Evolutionary conservation across 2,888 invertebrate genomes (phyloP).

Genomic region (Macrophya alboannulata): DNA sequence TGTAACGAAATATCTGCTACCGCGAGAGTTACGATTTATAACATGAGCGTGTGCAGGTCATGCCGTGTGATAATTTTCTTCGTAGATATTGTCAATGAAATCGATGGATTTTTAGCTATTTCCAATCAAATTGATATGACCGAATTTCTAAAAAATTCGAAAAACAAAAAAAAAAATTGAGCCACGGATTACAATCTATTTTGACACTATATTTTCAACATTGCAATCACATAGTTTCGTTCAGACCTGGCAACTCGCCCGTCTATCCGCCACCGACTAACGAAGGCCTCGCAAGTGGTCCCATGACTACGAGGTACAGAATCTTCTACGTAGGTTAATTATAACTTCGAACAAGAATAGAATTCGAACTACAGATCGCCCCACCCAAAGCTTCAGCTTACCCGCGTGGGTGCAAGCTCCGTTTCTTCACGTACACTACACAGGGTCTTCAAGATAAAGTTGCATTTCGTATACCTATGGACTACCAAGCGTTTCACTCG

Average conservation of each 20-base stretch:
- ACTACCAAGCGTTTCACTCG: background rate
- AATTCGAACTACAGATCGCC: constrained; percentile 39
- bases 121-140: background rate
- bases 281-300: constrained; percentile 41
- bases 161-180: background rate
- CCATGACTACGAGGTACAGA: constrained; percentile 23
- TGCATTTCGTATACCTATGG: background rate
- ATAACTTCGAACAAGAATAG: constrained; percentile 45
- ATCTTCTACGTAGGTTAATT: constrained; percentile 44
- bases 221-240: constrained; percentile 14
- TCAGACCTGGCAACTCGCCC: constrained; percentile 8
- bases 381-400: background rate
- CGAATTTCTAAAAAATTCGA: background rate
- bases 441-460: background rate
- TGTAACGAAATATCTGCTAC: background rate
- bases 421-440: background rate
- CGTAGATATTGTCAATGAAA: background rate
- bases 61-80: background rate
- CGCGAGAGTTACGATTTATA: background rate
- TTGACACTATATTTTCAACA: constrained; percentile 20
- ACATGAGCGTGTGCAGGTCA: background rate
- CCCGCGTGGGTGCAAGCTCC: constrained; percentile 25
- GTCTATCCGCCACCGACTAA: constrained; percentile 30
- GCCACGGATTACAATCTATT: constrained; percentile 23
- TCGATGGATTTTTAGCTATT: background rate